Evolutionary conservation across 2,888 invertebrate species (phyloP).

Genomic region (Druceiella hillmani): DNA sequence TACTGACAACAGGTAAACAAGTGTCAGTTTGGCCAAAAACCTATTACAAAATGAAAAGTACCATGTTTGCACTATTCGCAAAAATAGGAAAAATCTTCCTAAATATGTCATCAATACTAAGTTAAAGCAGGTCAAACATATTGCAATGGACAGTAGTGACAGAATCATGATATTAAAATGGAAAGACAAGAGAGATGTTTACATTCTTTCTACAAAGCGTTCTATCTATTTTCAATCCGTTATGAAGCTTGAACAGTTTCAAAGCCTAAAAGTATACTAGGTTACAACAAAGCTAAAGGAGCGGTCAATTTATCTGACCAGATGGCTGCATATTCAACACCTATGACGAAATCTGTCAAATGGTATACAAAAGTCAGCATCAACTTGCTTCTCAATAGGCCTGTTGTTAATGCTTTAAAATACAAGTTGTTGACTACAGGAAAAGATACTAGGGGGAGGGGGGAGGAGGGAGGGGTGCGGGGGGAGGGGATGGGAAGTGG

Average conservation of each 20-base stretch:
- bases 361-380: constrained; percentile 7
- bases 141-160: neutral
- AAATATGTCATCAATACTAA: neutral
- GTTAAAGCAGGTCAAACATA: neutral
- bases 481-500: no score
- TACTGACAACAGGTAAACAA: neutral
- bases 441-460: no score
- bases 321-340: constrained; percentile 8
- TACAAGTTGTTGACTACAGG: no score
- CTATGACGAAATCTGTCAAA: constrained; percentile 7
- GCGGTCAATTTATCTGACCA: constrained; percentile 11
- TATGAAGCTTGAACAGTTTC: no score
- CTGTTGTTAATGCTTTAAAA: neutral
- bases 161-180: neutral
- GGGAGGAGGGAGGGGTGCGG: no score
- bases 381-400: constrained; percentile 7
- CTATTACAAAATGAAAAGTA: neutral
- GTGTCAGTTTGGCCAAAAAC: neutral
- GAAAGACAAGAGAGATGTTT: neutral
- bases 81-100: neutral
- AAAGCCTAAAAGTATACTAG: neutral
- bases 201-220: neutral
- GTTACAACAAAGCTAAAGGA: constrained; percentile 6
- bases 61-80: neutral
- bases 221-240: neutral